Percentiles rank a stretch among this genome's conserved stretches.
phyloP scores from a whole-genome alignment of 2,797 vertebrate species.

The Agapornis canus region DNA sequence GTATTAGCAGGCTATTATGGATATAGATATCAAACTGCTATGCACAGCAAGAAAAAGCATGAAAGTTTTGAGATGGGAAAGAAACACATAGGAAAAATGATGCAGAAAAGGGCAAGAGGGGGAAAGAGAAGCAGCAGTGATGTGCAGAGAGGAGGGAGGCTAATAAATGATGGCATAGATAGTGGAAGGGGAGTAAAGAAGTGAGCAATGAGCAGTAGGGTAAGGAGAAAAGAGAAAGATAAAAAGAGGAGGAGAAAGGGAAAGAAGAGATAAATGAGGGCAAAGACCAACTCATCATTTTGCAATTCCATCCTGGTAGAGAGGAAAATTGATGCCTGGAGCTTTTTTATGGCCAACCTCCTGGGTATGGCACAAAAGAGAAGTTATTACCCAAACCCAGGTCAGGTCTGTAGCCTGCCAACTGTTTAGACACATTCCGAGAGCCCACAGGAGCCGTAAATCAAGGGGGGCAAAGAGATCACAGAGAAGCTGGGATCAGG shows the following conservation, averaged over 20 bases:
- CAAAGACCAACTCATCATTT: constrained; percentile 66
- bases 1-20: neutral
- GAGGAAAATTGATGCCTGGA: constrained; percentile 60
- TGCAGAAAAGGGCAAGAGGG: neutral
- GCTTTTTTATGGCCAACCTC: constrained; percentile 56
- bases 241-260: constrained; percentile 22
- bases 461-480: constrained; percentile 49
- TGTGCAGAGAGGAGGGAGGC: neutral
- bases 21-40: neutral
- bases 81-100: neutral
- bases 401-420: constrained; percentile 55
- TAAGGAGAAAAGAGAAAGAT: constrained; percentile 5
- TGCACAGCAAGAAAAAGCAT: constrained; percentile 7
- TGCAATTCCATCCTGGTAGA: constrained; percentile 23
- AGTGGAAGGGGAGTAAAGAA: neutral
- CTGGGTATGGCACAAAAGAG: constrained; percentile 62
- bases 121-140: neutral
- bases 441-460: constrained; percentile 35
- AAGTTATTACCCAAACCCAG: constrained; percentile 64
- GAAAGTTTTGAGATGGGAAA: neutral
- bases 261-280: constrained; percentile 53
- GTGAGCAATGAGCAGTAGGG: neutral
- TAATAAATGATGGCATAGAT: neutral
- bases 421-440: constrained; percentile 35
- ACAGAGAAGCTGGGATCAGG: neutral